Evolutionary conservation across 2,797 vertebrate species (phyloP).

Genomic region (Onychomys torridus): DNA sequence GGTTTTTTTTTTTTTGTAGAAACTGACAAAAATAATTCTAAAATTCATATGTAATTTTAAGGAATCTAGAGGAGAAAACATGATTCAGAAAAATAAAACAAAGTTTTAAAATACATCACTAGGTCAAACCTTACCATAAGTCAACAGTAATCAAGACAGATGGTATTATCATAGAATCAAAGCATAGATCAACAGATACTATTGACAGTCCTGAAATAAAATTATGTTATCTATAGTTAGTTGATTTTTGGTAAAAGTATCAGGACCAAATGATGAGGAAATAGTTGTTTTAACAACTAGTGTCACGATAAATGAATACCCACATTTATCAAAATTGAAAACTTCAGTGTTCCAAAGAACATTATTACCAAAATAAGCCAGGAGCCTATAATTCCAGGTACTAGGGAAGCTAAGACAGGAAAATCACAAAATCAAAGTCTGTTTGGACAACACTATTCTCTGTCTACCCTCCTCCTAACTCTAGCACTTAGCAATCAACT

Average conservation of each 20-base stretch:
- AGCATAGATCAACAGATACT: neutral
- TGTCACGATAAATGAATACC: neutral
- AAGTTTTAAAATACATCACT: neutral
- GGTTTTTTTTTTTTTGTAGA: constrained; percentile 24
- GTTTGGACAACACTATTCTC: neutral
- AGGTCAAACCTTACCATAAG: constrained; percentile 30
- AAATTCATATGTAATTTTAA: constrained; percentile 4
- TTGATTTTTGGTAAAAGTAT: neutral
- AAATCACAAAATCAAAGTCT: neutral
- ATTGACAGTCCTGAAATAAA: constrained; percentile 40
- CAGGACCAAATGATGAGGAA: neutral
- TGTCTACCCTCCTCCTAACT: neutral
- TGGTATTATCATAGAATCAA: neutral
- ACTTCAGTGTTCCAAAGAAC: neutral
- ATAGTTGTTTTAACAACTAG: neutral
- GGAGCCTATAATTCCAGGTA: neutral
- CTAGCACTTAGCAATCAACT: neutral
- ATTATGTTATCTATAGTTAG: neutral
- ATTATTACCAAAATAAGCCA: neutral
- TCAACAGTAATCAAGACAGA: neutral
- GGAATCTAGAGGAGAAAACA: neutral
- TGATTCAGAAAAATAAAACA: neutral
- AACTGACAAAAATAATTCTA: neutral
- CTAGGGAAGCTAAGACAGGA: neutral
- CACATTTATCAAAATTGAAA: neutral